Conservation (phyloP, 1,140 invertebrate species). For the Trypoxylus dichotomus region DNA sequence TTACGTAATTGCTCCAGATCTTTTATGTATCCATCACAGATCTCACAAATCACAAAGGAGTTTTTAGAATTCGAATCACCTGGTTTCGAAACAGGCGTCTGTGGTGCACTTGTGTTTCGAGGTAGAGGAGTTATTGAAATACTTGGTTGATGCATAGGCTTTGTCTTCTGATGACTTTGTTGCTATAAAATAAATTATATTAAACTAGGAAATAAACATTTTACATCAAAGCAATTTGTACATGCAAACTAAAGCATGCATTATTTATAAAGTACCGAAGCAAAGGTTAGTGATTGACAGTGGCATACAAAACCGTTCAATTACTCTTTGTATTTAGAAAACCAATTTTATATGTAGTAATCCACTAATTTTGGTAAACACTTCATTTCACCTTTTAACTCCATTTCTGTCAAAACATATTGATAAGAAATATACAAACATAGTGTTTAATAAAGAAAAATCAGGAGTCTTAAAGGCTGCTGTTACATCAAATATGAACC, state of each 20-base stretch:
- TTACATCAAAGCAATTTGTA: neutral
- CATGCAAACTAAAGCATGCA: neutral
- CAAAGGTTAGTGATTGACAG: neutral
- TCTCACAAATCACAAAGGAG: slow-evolving; percentile 91
- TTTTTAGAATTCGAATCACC: slow-evolving; percentile 63
- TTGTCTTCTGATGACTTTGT: slow-evolving; percentile 43
- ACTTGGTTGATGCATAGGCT: slow-evolving; percentile 74
- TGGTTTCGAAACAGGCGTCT: slow-evolving; percentile 51
- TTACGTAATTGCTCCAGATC: slow-evolving; percentile 89
- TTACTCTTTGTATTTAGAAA: too few species aligned
- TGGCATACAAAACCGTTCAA: too few species aligned
- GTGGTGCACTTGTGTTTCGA: slow-evolving; percentile 50
- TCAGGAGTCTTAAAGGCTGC: too few species aligned
- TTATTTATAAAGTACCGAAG: neutral
- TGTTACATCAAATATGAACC: too few species aligned
- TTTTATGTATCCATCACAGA: slow-evolving; percentile 94
- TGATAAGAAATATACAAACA: too few species aligned
- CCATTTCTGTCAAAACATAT: too few species aligned
- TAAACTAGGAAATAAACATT: neutral
- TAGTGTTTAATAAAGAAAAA: too few species aligned
- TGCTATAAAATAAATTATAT: neutral
- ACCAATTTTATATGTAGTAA: too few species aligned
- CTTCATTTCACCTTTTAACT: too few species aligned
- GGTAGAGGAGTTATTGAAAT: slow-evolving; percentile 90
- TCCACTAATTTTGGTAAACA: too few species aligned